Evolutionary conservation across 2,797 vertebrate genomes (phyloP).

Genomic region (Coendou prehensilis): DNA sequence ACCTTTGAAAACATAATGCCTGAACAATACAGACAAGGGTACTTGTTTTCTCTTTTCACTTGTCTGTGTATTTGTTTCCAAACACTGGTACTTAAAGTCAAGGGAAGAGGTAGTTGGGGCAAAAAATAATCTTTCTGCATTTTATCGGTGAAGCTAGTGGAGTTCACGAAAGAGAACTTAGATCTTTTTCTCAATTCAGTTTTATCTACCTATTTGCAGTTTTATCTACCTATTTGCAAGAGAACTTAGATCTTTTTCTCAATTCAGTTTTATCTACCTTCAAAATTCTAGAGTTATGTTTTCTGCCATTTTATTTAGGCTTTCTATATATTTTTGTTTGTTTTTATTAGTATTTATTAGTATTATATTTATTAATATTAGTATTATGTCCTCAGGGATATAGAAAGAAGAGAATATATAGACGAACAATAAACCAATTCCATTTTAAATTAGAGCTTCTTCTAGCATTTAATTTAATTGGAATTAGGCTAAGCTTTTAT

Average conservation of each 20-base stretch:
- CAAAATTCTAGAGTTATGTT: not conserved
- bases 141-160: not conserved
- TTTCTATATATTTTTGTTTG: not conserved
- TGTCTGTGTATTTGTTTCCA: not conserved
- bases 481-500: not conserved
- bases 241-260: not conserved
- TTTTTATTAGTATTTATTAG: not conserved
- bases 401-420: slow-evolving; percentile 17
- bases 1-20: not conserved
- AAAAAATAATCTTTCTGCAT: not conserved
- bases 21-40: not conserved
- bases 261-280: slow-evolving; percentile 35
- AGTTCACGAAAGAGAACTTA: slow-evolving; percentile 1
- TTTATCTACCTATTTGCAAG: slow-evolving; percentile 27
- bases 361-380: too few species aligned
- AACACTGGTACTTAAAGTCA: not conserved
- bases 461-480: slow-evolving; percentile 49
- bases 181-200: not conserved
- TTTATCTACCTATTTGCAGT: slow-evolving; percentile 13
- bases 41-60: not conserved
- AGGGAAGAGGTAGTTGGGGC: not conserved
- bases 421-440: slow-evolving; percentile 44
- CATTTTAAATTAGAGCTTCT: slow-evolving; percentile 61
- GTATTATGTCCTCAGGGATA: not conserved
- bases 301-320: not conserved